Base-by-base conservation (phyloP, 2,113 vertebrate genomes). In the Eonycteris spelaea region DNA sequence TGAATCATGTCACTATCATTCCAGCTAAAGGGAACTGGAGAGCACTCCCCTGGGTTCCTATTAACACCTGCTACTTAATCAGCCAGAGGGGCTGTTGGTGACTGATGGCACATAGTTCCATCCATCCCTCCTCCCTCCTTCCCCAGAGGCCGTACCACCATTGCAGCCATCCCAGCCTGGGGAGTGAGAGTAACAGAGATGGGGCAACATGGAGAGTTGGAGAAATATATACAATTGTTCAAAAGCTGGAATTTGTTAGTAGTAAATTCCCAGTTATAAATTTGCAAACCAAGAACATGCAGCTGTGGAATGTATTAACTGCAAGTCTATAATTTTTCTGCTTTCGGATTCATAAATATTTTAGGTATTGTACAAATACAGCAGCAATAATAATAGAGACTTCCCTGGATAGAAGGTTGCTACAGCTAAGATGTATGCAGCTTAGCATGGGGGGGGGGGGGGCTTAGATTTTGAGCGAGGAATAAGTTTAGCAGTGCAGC, bases 281-380 rank as follows among this genome's bases (percentile, higher is more conserved):
- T 97, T 98, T 84, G 21, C 67, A 97, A 97, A 75, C 59, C 75
- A 97, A 93, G 90, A 97, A 33, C 16, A 73, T 75, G 67, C 92
- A 98, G 78, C 97, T 98, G 90, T 59, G 80, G 97, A 98, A 98
- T 96, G 85, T 80, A 97, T 96, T 98, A 43, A 6, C 96, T 85
- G 95, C 90, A 98, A 98, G 95, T 79, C 78, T 96, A 65, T 94
- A 80, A 93, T 96, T 91, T 96, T 98, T 98, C 95, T 98, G 96
- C 70, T 97, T 97, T 95, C 86, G 96, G 90, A 55, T 95, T 98
- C 97, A 98, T 99, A 90, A 98, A 98, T 98, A 98, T 98, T 98
- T 98, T 97, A 98, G 53, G 0, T 88, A 55, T 86, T 97, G 48
- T 91, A 93, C 96, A 98, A 98, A 98, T 96, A 91, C 90, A 97